Evolutionary conservation across 2,113 vertebrate genomes (phyloP).

Genomic region (Zosterops borbonicus): DNA sequence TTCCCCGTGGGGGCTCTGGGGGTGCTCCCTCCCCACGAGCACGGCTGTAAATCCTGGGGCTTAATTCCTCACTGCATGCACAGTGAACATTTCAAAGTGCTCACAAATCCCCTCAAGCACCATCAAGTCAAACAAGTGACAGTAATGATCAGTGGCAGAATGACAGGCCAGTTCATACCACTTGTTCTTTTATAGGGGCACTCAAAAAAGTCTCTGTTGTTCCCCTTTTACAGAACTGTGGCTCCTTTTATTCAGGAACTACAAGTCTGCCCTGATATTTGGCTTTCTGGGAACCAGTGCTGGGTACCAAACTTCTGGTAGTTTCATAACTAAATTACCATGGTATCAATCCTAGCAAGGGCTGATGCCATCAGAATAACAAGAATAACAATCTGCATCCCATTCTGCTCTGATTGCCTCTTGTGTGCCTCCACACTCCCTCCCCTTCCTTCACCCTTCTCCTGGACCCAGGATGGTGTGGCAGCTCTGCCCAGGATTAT

Average conservation of each 20-base stretch:
- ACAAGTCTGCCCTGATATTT: not conserved
- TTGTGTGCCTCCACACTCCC: not conserved
- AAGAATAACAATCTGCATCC: not conserved
- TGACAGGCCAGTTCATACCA: slow-evolving; percentile 25
- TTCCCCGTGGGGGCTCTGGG: not conserved
- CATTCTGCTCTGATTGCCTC: not conserved
- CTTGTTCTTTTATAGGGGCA: not conserved
- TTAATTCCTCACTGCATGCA: not conserved
- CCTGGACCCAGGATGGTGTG: not conserved
- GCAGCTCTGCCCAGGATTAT: not conserved
- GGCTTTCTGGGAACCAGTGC: not conserved
- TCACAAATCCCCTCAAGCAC: slow-evolving; percentile 2
- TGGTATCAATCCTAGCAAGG: not conserved
- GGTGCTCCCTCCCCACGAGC: not conserved
- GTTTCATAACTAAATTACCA: not conserved
- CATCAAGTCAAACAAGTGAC: not conserved
- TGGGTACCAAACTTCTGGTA: not conserved
- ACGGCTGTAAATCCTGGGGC: not conserved
- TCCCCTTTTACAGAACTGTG: not conserved
- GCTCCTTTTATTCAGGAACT: not conserved
- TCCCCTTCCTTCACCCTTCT: not conserved
- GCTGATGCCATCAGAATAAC: not conserved
- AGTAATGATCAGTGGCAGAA: slow-evolving; percentile 13
- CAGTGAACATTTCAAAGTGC: not conserved
- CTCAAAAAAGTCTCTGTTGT: not conserved